Conservation (phyloP, 2,888 invertebrate species). For the Microctonus hyperodae region DNA sequence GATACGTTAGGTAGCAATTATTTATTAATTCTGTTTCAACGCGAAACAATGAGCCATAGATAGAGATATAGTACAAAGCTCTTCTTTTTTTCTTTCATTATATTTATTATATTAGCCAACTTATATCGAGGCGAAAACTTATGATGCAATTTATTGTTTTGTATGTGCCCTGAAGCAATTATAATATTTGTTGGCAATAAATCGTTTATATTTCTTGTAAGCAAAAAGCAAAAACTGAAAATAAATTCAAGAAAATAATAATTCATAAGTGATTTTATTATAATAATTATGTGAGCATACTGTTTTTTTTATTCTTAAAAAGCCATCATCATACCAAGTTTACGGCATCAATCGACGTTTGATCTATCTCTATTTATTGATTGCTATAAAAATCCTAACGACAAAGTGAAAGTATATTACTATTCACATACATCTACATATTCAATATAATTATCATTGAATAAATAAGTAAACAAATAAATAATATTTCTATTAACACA, state of each 20-base stretch:
- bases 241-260: slow-evolving; percentile 4
- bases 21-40: not conserved
- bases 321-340: slow-evolving; percentile 11
- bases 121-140: not conserved
- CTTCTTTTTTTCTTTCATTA: not conserved
- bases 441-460: slow-evolving; percentile 1
- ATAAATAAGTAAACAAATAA: not conserved
- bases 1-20: not conserved
- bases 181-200: not conserved
- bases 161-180: slow-evolving; percentile 5
- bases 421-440: not conserved
- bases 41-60: not conserved
- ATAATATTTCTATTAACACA: not conserved
- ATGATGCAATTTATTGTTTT: not conserved
- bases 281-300: not conserved
- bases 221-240: not conserved
- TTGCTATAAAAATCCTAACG: slow-evolving; percentile 54
- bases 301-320: not conserved
- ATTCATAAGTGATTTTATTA: not conserved
- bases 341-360: slow-evolving; percentile 5
- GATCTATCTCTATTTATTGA: slow-evolving; percentile 40
- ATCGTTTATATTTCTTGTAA: not conserved
- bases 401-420: slow-evolving; percentile 35
- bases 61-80: not conserved
- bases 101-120: not conserved